Conservation (phyloP, 2,888 invertebrate species). For the Athripsodes cinereus region DNA sequence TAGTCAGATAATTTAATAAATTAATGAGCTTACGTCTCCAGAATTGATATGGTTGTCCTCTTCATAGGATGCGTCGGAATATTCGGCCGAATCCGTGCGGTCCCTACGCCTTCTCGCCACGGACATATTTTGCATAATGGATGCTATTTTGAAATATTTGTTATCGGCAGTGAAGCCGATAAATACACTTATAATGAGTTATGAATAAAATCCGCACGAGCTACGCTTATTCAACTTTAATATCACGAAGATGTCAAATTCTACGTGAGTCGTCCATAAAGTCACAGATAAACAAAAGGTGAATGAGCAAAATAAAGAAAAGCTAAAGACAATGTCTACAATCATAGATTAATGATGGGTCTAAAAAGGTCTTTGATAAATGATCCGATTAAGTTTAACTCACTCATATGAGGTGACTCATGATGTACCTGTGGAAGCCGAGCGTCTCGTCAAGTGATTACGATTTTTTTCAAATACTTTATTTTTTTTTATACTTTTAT, state of each 20-base stretch:
- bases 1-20: not conserved
- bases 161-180: conserved; percentile 15
- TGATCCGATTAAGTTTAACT: too few relatives aligned
- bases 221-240: not conserved
- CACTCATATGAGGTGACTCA: too few relatives aligned
- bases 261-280: not conserved
- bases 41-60: conserved; percentile 45
- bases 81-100: conserved; percentile 46
- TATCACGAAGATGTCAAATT: not conserved
- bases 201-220: not conserved
- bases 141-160: conserved; percentile 10
- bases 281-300: not conserved
- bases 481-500: too few relatives aligned
- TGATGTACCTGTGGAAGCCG: too few relatives aligned
- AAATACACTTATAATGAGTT: not conserved
- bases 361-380: too few relatives aligned
- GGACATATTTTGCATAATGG: conserved; percentile 36
- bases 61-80: conserved; percentile 43
- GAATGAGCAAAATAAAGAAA: not conserved
- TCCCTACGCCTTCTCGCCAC: conserved; percentile 35
- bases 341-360: too few relatives aligned
- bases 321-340: too few relatives aligned
- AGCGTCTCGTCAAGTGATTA: too few relatives aligned
- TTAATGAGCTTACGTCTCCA: conserved; percentile 39
- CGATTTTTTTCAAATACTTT: too few relatives aligned